Evolutionary conservation across 2,113 vertebrate species (phyloP).

Genomic region (Callospermophilus lateralis): DNA sequence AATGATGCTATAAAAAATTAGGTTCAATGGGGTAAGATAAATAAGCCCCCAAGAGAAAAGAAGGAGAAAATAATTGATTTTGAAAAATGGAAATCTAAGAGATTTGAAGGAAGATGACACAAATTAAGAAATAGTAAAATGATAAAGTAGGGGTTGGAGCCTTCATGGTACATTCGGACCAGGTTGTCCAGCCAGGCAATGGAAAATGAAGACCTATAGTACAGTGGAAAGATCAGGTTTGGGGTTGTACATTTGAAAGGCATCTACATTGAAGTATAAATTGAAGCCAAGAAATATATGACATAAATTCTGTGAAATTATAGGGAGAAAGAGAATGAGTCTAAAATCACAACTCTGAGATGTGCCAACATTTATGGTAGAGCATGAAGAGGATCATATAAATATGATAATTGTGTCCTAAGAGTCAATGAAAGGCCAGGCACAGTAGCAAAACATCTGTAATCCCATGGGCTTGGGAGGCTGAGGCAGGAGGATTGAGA

Average conservation of each 20-base stretch:
- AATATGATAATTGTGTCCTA: background rate
- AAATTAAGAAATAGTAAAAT: conserved; percentile 6
- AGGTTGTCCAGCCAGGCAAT: rapidly evolving
- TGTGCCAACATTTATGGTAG: background rate
- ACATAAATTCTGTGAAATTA: background rate
- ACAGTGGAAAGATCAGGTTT: background rate
- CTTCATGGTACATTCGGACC: background rate
- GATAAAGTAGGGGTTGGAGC: background rate
- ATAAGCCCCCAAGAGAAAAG: background rate
- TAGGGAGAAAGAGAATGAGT: background rate
- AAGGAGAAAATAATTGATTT: background rate
- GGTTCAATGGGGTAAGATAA: background rate
- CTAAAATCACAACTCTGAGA: background rate
- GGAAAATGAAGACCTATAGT: background rate
- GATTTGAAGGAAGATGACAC: background rate
- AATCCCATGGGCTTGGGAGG: too few relatives aligned
- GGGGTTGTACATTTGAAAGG: background rate
- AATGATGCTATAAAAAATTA: background rate
- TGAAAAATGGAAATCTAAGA: background rate
- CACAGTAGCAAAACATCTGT: too few relatives aligned
- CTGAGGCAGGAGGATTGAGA: too few relatives aligned
- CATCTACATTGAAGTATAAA: background rate
- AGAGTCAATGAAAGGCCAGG: background rate
- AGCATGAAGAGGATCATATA: background rate
- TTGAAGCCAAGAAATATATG: background rate